phyloP scores from a whole-genome alignment of 2,797 vertebrate species.

The Mus minutoides region DNA sequence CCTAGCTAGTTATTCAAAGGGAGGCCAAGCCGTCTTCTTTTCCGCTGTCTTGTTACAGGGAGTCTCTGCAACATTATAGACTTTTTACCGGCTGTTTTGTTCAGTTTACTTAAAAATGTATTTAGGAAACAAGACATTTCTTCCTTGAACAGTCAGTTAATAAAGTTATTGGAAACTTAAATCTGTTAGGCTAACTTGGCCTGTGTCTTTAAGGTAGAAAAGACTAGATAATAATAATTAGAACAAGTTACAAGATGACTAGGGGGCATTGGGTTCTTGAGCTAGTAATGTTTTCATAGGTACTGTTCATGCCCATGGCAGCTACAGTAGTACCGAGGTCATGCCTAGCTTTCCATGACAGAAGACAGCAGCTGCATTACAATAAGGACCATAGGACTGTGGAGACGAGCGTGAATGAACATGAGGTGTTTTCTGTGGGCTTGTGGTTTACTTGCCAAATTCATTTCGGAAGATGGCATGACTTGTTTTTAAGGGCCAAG shows the following conservation, averaged over 20 bases:
- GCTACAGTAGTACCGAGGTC: constrained; percentile 4
- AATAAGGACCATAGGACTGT: constrained; percentile 12
- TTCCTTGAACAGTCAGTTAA: not conserved
- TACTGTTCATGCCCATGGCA: constrained; percentile 13
- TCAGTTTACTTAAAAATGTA: constrained; percentile 47
- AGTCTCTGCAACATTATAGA: not conserved
- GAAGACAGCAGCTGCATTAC: constrained; percentile 40
- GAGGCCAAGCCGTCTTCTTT: not conserved
- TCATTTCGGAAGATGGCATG: not conserved
- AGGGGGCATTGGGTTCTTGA: constrained; percentile 48
- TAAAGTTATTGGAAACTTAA: constrained; percentile 24
- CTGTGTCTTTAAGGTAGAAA: constrained; percentile 43
- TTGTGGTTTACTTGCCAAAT: constrained; percentile 53
- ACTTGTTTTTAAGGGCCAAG: not conserved
- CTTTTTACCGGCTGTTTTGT: not conserved
- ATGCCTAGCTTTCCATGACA: not conserved
- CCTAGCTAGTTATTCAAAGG: constrained; percentile 78
- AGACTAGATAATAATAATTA: constrained; percentile 13
- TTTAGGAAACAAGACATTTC: constrained; percentile 6
- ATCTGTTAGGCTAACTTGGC: constrained; percentile 6
- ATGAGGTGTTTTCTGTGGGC: not conserved
- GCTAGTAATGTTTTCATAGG: not conserved
- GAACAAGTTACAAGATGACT: not conserved
- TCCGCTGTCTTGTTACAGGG: not conserved
- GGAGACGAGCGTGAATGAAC: constrained; percentile 9